Evolutionary conservation across 2,888 invertebrate genomes (phyloP).

Genomic region (Drosophila robusta): DNA sequence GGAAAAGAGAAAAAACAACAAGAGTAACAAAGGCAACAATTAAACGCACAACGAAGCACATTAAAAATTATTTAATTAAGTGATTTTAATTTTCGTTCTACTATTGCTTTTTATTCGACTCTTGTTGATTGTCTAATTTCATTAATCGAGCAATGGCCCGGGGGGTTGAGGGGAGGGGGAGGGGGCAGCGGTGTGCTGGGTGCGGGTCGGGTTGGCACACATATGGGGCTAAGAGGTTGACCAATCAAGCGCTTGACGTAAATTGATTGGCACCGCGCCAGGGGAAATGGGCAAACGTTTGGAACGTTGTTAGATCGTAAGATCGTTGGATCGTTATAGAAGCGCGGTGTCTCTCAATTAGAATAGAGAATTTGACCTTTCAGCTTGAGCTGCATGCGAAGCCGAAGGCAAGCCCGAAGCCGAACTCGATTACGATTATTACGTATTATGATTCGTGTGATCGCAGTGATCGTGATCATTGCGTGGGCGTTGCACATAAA

Average conservation of each 20-base stretch:
- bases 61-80: conserved; percentile 80
- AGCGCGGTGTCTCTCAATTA: conserved; percentile 50
- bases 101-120: conserved; percentile 32
- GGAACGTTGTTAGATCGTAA: conserved; percentile 29
- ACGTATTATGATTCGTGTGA: conserved; percentile 19
- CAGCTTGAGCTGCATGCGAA: neutral
- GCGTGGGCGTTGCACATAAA: conserved; percentile 70
- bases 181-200: neutral
- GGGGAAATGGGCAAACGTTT: conserved; percentile 41
- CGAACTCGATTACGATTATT: conserved; percentile 20
- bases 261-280: conserved; percentile 71
- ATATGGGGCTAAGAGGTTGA: conserved; percentile 42
- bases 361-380: conserved; percentile 72
- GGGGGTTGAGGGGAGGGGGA: neutral
- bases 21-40: conserved; percentile 39
- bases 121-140: conserved; percentile 76
- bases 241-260: conserved; percentile 67
- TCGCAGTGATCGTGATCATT: conserved; percentile 36
- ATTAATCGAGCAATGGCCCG: conserved; percentile 58
- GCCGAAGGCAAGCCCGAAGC: conserved; percentile 8
- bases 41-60: conserved; percentile 59
- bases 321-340: conserved; percentile 18
- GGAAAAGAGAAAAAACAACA: conserved; percentile 10
- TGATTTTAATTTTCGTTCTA: conserved; percentile 73
- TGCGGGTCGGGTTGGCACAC: neutral